Base-by-base conservation (phyloP, 2,888 invertebrate genomes). In the Endomychus coccineus region DNA sequence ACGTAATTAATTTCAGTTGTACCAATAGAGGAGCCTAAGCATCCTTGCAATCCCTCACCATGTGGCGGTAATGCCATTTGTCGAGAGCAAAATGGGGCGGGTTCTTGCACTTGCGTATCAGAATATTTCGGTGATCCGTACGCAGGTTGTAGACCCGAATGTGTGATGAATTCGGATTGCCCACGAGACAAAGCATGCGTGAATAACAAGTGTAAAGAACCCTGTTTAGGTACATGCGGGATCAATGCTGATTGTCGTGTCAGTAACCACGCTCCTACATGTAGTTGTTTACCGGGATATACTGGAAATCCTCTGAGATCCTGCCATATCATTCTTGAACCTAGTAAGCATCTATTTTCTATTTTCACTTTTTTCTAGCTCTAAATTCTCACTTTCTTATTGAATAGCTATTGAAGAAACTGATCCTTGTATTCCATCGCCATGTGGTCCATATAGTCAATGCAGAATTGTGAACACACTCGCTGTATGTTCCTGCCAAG, bases 41-140 rank as follows among this genome's bases (percentile, higher is more conserved):
- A 74, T 67, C 88, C 87, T 46, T 90, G 89, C 62, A 74, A 82
- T 58, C 83, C 83, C 46, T 83, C 85, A 36, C 89, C 90, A 25
- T 91, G 91, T 64, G 90, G 90, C 39, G 74, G 80, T 17, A 90
- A 90, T 62, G 87, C 91, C 32, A 66, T 84, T 49, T 91, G 91
- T 66, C 83, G 78, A 64, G 84, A 85, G 67, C 74, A 78, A 54
- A 78, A 83, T 56, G 83, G 82, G 49, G 80, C 80, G 37, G 88
- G 87, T 28, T 84, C 88, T 43, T 90, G 89, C 63, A 73, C 77
- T 44, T 90, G 89, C 67, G 68, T 85, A 45, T 75, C 80, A 39
- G 85, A 86, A 54, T 89, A 86, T 63, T 82, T 79, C 54, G 89
- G 90, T 33, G 87, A 89, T 69, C 89, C 89, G 2, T 87, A 89